Conservation (phyloP, 1,140 invertebrate genomes). For the Mizuhopecten yessoensis region DNA sequence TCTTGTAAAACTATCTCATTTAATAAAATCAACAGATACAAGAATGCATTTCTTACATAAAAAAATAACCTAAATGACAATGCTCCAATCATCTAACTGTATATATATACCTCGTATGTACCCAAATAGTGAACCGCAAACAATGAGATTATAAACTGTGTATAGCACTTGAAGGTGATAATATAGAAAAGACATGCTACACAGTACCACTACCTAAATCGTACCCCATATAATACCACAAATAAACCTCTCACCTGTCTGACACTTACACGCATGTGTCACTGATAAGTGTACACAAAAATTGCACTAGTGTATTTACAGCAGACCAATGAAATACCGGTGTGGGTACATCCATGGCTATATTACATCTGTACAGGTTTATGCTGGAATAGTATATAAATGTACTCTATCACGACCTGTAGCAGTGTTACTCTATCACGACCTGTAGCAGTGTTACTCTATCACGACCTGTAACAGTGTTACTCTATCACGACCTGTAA, state of each 20-base stretch:
- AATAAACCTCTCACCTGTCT: neutral
- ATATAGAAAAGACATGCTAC: slow-evolving; percentile 5
- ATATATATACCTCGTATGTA: neutral
- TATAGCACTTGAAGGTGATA: slow-evolving; percentile 2
- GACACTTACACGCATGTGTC: no score
- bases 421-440: no score
- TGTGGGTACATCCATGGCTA: neutral
- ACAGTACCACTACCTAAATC: neutral
- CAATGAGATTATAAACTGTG: neutral
- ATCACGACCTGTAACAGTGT: neutral
- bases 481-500: neutral
- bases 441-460: no score
- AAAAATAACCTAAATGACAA: no score
- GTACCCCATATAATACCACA: neutral
- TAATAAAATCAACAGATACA: neutral
- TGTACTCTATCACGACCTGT: no score
- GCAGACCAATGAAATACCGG: neutral
- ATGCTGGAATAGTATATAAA: neutral
- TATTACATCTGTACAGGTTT: neutral
- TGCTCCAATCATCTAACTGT: neutral
- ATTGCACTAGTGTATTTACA: neutral
- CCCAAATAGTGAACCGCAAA: no score
- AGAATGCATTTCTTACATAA: neutral
- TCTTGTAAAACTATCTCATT: neutral
- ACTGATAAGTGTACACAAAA: no score